phyloP scores from a whole-genome alignment of 2,113 vertebrate species.

The Cichladusa arquata region DNA sequence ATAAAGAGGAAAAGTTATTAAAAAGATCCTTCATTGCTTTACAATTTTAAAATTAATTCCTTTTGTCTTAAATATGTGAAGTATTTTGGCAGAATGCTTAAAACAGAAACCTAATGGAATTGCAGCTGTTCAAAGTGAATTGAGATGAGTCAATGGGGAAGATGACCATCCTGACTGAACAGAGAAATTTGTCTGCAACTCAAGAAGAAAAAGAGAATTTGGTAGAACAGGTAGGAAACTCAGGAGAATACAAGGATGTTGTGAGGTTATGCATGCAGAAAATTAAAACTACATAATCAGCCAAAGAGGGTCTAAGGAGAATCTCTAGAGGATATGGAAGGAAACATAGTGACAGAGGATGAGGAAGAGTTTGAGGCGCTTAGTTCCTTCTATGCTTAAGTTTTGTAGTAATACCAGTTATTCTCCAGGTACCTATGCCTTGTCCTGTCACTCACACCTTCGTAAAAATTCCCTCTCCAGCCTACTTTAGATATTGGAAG shows the following conservation, averaged over 20 bases:
- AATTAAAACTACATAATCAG: not conserved
- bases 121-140: not conserved
- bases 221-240: not conserved
- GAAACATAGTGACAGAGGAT: not conserved
- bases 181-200: not conserved
- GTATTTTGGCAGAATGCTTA: not conserved
- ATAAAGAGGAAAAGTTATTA: slow-evolving; percentile 27
- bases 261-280: not conserved
- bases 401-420: not conserved
- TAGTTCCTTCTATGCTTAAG: not conserved
- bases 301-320: not conserved
- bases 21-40: not conserved
- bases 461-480: not conserved
- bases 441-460: too few species aligned
- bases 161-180: not conserved
- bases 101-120: not conserved
- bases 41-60: not conserved
- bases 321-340: too few species aligned
- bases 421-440: not conserved
- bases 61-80: not conserved
- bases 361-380: not conserved
- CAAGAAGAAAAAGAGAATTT: not conserved
- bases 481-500: not conserved
- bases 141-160: not conserved
- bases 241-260: not conserved